Base-by-base conservation (phyloP, 1,140 invertebrate species). In the Octopus sinensis region DNA sequence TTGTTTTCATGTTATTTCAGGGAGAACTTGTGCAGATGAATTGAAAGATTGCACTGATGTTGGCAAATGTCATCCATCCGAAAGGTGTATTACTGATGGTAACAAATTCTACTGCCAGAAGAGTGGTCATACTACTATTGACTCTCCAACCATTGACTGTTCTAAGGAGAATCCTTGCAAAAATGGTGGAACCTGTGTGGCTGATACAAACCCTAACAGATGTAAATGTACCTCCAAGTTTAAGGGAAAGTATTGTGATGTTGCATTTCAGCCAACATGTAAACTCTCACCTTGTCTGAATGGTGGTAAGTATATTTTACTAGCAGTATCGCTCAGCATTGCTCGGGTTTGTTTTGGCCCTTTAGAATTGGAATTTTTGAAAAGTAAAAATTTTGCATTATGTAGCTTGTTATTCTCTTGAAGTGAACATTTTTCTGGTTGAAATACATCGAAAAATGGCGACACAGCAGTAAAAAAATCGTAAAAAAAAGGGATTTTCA, bases 251-350 rank as follows among this genome's bases (percentile, higher is more conserved):
- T 76, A 53, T 75, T 82, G 81, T 82, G 81, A 82, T 56, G 54
- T 79, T n/a, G 6, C 52, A 10, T 82, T 75, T 71, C 5, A 12
- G 6, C 81, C 81, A 23, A 54, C 43, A n/a, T 82, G 81, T 79
- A 51, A 82, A 17, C 78, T 79, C 51, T 68, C 68, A 23, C 81
- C 81, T 5, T 82, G 81, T 62, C 68, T 82, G 52, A 82, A 82
- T 62, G 79, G 79, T 76, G 81, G 81, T 6, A 82, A 76, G 9
- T 81, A 75, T 77, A 52, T 81, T 75, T 43, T 43, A 43, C 23
- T 23, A 23, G 23, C 23, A 23, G 23, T 23, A 23, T 23, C 23
- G 23, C 23, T 23, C 23, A 23, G 23, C 23, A 23, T 23, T 23
- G 23, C 23, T 23, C 23, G 23, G 23, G 23, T 23, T 23, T 23